Evolutionary conservation across 2,797 vertebrate genomes (phyloP), one percentile per base, ranked within the genome.

Genomic region (Anguilla megastoma): DNA sequence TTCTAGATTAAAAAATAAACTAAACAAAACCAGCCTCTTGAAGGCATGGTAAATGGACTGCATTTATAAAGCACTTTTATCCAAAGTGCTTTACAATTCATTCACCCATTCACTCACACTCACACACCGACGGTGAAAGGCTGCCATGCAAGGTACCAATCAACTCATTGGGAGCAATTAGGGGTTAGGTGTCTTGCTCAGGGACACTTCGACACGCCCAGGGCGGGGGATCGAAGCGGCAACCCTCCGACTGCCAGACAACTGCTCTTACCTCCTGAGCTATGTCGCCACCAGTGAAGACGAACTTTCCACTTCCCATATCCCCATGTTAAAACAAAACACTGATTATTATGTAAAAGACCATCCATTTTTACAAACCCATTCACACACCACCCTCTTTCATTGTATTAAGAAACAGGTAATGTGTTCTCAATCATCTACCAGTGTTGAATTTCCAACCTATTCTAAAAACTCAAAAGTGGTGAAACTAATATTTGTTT

Each of bases 1-100:
- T 30, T 30, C 9, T 30, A 89, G 85, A 87, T 48, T 86, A 85
- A 66, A 41, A 86, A 90, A 86, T 86, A 74, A 90, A 89, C 33
- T 48, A 36, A 80, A 30, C 10, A 33, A 30, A 69, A n/a, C 16
- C 0, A 76, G 3, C 14, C 12, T 18, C 36, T 45, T 21, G 1
- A 45, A 74, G 69, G 5, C 36, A 36, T 36, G 36, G 36, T 36
- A 36, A 36, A 36, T 36, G 36, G 36, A 36, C 36, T 36, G 36
- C 36, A 36, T 36, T 36, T 36, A 36, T 36, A 36, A 36, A 36
- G 36, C 36, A 36, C 36, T 36, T 36, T 36, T 36, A 36, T 36
- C 36, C 36, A 36, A 36, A 36, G 36, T 1, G 36, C 36, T 36
- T 36, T 36, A 2, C 1, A 33, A 36, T 36, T 36, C 36, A 36